Percentiles rank a stretch among this genome's conserved stretches.
Conservation (phyloP, 1,140 invertebrate genomes). For the Grapholita molesta region DNA sequence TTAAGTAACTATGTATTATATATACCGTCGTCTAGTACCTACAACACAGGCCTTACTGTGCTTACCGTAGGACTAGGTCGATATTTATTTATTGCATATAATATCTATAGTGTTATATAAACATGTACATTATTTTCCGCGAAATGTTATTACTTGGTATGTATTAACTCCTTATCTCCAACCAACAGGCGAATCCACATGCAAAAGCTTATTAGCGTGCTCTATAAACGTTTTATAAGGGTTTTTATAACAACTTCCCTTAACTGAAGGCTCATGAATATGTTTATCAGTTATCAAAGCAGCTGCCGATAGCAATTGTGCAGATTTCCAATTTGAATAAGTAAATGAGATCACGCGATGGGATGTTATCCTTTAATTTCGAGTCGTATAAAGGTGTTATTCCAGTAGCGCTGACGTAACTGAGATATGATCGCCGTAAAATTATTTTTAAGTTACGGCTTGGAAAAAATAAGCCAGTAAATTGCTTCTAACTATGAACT, state of each 20-base stretch:
- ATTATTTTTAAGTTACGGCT: neutral
- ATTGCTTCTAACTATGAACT: too few species aligned
- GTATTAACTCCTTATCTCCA: too few species aligned
- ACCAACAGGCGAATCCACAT: neutral
- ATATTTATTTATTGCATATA: too few species aligned
- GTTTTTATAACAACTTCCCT: conserved; percentile 9
- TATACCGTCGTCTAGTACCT: too few species aligned
- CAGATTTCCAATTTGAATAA: conserved; percentile 16
- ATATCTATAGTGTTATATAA: too few species aligned
- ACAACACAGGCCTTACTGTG: too few species aligned
- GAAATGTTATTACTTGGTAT: too few species aligned
- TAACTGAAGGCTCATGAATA: conserved; percentile 3
- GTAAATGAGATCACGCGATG: conserved; percentile 15
- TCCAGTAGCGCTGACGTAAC: neutral
- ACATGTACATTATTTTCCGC: too few species aligned
- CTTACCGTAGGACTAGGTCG: too few species aligned
- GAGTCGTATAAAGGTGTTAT: conserved; percentile 5
- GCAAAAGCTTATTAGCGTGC: neutral
- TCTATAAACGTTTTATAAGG: conserved; percentile 1
- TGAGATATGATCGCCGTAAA: neutral
- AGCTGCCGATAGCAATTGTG: conserved; percentile 14
- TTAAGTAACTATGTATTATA: too few species aligned
- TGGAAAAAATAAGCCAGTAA: too few species aligned
- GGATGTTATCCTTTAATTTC: neutral
- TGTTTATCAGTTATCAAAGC: conserved; percentile 10